A percentile compares a stretch with the other conserved stretches of the same genome.
Conservation (phyloP, 2,797 vertebrate species). For the Brachymystax lenok region DNA sequence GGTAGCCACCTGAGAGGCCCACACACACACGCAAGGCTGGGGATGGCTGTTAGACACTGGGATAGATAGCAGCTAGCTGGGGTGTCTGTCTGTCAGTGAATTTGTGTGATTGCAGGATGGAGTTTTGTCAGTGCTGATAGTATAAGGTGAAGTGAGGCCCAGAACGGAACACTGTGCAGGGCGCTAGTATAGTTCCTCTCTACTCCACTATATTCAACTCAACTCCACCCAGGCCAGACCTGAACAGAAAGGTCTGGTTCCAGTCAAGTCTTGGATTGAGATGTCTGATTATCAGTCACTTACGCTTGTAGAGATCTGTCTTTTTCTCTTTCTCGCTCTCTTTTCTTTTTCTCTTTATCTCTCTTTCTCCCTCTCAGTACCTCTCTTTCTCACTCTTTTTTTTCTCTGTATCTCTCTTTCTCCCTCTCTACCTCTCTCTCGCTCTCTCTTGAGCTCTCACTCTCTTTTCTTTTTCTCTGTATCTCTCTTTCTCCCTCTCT, state of each 20-base stretch:
- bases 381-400: constrained; percentile 9
- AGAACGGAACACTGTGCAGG: constrained; percentile 17
- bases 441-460: too few species aligned
- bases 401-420: constrained; percentile 12
- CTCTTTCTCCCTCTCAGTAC: neutral
- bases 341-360: constrained; percentile 11
- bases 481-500: neutral
- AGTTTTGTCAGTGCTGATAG: constrained; percentile 48
- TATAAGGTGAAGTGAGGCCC: constrained; percentile 56
- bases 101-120: constrained; percentile 50
- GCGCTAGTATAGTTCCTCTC: neutral
- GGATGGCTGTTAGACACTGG: neutral
- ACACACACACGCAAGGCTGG: neutral
- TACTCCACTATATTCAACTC: neutral
- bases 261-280: constrained; percentile 2
- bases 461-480: constrained; percentile 9
- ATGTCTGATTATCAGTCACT: constrained; percentile 23
- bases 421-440: constrained; percentile 32
- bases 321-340: constrained; percentile 46
- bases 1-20: neutral
- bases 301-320: constrained; percentile 17
- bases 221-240: too few species aligned
- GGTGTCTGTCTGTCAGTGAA: constrained; percentile 38
- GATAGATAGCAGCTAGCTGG: neutral
- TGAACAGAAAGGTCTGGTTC: neutral